Conservation (phyloP, 2,888 invertebrate species). For the Melipona bicolor region DNA sequence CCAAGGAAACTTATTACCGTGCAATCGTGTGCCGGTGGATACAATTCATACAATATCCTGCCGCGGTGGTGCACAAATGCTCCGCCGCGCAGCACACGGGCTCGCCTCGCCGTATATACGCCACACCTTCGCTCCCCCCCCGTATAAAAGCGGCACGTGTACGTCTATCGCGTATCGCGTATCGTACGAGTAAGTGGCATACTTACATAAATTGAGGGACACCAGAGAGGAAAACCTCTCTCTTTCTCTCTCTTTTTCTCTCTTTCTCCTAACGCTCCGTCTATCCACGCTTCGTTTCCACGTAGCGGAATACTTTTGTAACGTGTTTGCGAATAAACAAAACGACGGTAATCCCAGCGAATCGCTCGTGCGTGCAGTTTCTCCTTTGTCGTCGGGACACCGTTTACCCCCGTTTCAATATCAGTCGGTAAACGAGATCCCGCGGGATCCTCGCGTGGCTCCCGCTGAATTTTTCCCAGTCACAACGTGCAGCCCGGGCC, state of each 20-base stretch:
- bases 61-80: constrained; percentile 31
- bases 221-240: constrained; percentile 1
- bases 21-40: constrained; percentile 59
- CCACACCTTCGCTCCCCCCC: constrained; percentile 12
- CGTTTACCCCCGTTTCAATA: constrained; percentile 67
- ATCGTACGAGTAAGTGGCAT: constrained; percentile 44
- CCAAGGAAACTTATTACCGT: constrained; percentile 78
- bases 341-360: constrained; percentile 62
- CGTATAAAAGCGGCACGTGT: constrained; percentile 33
- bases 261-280: neutral
- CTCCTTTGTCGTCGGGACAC: constrained; percentile 54
- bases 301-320: constrained; percentile 33
- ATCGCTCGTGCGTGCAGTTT: constrained; percentile 33
- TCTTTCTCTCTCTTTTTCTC: neutral
- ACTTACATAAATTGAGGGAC: constrained; percentile 55
- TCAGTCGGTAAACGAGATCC: constrained; percentile 69
- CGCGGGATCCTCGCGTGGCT: constrained; percentile 46
- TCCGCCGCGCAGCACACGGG: neutral
- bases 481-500: neutral
- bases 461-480: constrained; percentile 52
- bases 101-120: neutral
- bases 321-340: constrained; percentile 67
- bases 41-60: constrained; percentile 60
- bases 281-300: constrained; percentile 11
- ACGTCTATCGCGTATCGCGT: constrained; percentile 20